Evolutionary conservation across 92 coral and sea anemone species (phyloP).

Genomic region (Epizoanthus fatuus): DNA sequence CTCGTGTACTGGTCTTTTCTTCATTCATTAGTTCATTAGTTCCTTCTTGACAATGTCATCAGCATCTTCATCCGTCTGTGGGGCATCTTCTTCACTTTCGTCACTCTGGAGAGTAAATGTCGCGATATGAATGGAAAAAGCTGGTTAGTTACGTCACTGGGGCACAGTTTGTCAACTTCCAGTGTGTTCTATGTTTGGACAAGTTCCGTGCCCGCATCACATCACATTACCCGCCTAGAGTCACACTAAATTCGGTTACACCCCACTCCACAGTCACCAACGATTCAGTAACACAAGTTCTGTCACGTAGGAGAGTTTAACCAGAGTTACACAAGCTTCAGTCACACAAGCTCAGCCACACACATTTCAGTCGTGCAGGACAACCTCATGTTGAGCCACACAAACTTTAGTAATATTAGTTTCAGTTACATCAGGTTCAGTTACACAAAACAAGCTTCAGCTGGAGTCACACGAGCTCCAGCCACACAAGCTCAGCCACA

Average conservation of each 20-base stretch:
- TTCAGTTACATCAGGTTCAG: not conserved
- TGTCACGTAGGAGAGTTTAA: too few relatives aligned
- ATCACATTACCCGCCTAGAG: too few relatives aligned
- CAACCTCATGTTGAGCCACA: too few relatives aligned
- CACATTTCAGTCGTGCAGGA: too few relatives aligned
- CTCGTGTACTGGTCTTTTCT: not conserved
- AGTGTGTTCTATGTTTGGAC: too few relatives aligned
- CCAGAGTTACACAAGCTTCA: not conserved
- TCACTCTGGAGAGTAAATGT: slow-evolving; percentile 24
- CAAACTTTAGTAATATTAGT: too few relatives aligned
- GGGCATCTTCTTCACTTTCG: slow-evolving; percentile 37
- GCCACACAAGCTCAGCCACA: not conserved
- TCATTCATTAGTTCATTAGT: not conserved
- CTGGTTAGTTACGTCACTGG: not conserved
- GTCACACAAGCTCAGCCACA: not conserved
- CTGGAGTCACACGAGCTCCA: not conserved
- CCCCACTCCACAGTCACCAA: too few relatives aligned
- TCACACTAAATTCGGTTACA: too few relatives aligned
- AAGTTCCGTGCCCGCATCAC: too few relatives aligned
- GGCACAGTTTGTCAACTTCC: too few relatives aligned
- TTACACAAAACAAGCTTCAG: not conserved
- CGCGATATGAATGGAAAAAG: not conserved
- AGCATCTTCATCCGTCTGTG: slow-evolving; percentile 48
- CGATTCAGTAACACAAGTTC: too few relatives aligned
- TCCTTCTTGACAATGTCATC: slow-evolving; percentile 29